These are phyloP conservation scores for Aldrovandia affinis DNA, from an alignment of 2,797 vertebrate species.

Conservation along the genomic window DNA sequence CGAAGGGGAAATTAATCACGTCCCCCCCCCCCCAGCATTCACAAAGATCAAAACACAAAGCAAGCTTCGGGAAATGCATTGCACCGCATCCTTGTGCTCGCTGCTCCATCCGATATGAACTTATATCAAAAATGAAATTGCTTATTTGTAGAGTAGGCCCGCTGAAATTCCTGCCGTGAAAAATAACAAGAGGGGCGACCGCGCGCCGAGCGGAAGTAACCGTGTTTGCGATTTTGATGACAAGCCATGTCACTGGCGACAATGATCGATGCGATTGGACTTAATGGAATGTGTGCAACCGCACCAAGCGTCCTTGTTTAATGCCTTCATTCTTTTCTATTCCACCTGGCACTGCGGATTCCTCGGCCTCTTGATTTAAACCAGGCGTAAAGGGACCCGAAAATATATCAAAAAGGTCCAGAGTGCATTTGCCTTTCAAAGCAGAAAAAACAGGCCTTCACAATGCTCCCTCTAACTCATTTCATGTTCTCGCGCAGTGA, in stretches of 20 bases:
- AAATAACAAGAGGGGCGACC: neutral
- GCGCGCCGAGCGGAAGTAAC: neutral
- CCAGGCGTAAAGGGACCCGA: constrained; percentile 43
- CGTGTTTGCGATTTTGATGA: neutral
- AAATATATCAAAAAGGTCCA: constrained; percentile 38
- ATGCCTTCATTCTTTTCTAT: constrained; percentile 35
- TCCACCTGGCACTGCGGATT: constrained; percentile 44
- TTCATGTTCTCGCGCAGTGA: constrained; percentile 35
- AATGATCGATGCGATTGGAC: neutral
- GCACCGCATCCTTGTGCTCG: constrained; percentile 32
- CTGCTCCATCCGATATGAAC: constrained; percentile 32
- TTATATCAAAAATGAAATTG: neutral
- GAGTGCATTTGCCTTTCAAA: constrained; percentile 37
- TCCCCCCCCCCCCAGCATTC: constrained; percentile 39
- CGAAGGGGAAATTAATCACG: constrained; percentile 30
- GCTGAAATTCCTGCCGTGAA: neutral
- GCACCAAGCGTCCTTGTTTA: constrained; percentile 2
- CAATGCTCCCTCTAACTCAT: constrained; percentile 32
- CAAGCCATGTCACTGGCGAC: neutral
- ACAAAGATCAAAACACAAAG: constrained; percentile 40
- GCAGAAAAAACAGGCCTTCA: constrained; percentile 33
- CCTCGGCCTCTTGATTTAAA: constrained; percentile 41
- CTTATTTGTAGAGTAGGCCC: neutral
- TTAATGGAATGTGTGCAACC: neutral
- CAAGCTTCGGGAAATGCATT: constrained; percentile 37